phyloP scores from a whole-genome alignment of 2,888 invertebrate species.

The Drosophila falleni region DNA sequence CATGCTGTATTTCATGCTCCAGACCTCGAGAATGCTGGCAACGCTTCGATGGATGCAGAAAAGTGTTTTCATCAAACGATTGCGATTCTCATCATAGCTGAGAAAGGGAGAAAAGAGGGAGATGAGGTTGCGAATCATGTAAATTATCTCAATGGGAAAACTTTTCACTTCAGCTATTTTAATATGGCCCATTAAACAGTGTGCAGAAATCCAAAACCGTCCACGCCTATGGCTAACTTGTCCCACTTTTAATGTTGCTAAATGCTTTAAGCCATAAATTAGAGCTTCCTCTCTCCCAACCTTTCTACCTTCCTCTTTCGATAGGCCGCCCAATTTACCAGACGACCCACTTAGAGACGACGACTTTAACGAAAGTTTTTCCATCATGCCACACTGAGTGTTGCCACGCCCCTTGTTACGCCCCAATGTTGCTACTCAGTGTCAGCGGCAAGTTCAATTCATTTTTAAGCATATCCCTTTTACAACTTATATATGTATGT shows the following conservation, averaged over 20 bases:
- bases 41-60: constrained; percentile 93
- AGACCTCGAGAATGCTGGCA: constrained; percentile 91
- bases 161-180: constrained; percentile 75
- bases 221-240: constrained; percentile 34
- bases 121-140: constrained; percentile 37
- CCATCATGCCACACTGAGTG: constrained; percentile 5
- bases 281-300: constrained; percentile 17
- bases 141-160: constrained; percentile 65
- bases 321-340: constrained; percentile 4
- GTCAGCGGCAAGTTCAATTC: constrained; percentile 76
- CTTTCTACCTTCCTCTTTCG: background rate
- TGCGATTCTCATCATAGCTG: constrained; percentile 86
- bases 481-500: constrained; percentile 42
- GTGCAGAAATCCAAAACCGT: constrained; percentile 63
- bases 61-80: constrained; percentile 88
- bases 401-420: constrained; percentile 23
- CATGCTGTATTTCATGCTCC: constrained; percentile 91
- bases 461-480: constrained; percentile 73
- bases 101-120: background rate
- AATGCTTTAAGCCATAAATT: constrained; percentile 77
- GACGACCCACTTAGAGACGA: constrained; percentile 47
- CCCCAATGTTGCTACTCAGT: constrained; percentile 34
- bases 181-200: constrained; percentile 74
- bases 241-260: constrained; percentile 68
- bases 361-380: constrained; percentile 37